Evolutionary conservation across 2,797 vertebrate species (phyloP), one percentile per base, ranked within the genome.

Genomic region (Halcyon chelicuti): DNA sequence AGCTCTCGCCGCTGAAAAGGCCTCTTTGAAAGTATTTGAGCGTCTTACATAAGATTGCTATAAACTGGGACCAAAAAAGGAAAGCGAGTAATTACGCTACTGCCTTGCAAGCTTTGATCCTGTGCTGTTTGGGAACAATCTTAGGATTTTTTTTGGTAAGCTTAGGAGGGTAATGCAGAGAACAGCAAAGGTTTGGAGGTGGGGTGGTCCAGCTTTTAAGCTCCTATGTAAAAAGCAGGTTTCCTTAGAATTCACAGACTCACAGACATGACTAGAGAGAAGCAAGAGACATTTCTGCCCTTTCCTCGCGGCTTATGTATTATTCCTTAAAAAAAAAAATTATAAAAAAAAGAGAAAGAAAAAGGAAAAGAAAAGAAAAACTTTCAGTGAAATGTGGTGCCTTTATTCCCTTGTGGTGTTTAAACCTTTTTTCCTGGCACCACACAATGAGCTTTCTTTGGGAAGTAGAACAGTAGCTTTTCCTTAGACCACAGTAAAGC

Each of bases 381-480:
- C 73, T 84, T 93, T 71, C 80, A 93, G 90, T 94, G 91, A 77
- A 96, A 86, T 7, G 44, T 7, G 21, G n/a, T 62, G 83, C 77
- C 91, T 97, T 97, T 95, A 95, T 96, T 95, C 90, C 83, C 94
- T 60, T 76, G 86, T 74, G 93, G 76, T 94, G 95, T 89, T 94
- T 87, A 93, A 96, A 83, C 42, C 70, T 88, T 96, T 68, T 93
- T 93, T 94, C 81, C 52, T 9, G 78, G 86, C 72, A 42, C 87
- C 40, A 60, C 85, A 95, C 96, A 96, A 96, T 87, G 91, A 96
- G 95, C 87, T 96, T 94, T 94, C 87, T 86, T 91, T 0, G 0
- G 87, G 94, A 96, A 94, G 92, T 42, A n/a, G 86, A 96, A 94
- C 62, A 88, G 90, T 9, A 39, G 91, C 83, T 95, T 92, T 93